Percentiles rank a stretch among this genome's conserved stretches.
Evolutionary conservation across 2,113 vertebrate species (phyloP).

Genomic region (Bubo scandiacus): DNA sequence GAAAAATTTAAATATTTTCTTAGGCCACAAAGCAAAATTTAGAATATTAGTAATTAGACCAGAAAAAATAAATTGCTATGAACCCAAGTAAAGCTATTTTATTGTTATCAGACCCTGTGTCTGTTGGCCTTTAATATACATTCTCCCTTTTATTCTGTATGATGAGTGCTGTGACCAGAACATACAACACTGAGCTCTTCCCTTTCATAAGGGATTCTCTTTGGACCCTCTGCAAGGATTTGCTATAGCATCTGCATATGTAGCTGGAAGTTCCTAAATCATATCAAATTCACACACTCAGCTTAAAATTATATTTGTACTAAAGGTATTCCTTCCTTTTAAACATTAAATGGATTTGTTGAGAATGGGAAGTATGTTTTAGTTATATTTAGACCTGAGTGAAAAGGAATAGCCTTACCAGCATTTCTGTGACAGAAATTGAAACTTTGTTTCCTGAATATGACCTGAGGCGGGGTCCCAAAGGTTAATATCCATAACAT

Average conservation of each 20-base stretch:
- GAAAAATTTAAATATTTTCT: neutral
- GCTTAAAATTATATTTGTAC: neutral
- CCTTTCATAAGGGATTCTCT: neutral
- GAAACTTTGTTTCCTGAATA: neutral
- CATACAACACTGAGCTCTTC: neutral
- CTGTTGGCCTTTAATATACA: neutral
- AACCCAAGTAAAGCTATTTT: neutral
- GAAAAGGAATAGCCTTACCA: neutral
- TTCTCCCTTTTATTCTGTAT: neutral
- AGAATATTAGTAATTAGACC: neutral
- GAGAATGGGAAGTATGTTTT: neutral
- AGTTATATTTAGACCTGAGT: neutral
- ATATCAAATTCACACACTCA: neutral
- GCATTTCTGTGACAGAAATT: neutral
- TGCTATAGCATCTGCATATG: neutral
- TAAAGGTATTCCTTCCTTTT: neutral
- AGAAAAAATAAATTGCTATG: neutral
- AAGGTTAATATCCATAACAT: neutral
- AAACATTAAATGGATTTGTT: neutral
- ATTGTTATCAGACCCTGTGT: neutral
- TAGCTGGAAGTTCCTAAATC: neutral
- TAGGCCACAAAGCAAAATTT: neutral
- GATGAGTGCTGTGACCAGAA: neutral
- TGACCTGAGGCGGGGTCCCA: neutral
- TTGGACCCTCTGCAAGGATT: neutral